phyloP scores from a whole-genome alignment of 2,113 vertebrate genomes.

The Empidonax traillii region DNA sequence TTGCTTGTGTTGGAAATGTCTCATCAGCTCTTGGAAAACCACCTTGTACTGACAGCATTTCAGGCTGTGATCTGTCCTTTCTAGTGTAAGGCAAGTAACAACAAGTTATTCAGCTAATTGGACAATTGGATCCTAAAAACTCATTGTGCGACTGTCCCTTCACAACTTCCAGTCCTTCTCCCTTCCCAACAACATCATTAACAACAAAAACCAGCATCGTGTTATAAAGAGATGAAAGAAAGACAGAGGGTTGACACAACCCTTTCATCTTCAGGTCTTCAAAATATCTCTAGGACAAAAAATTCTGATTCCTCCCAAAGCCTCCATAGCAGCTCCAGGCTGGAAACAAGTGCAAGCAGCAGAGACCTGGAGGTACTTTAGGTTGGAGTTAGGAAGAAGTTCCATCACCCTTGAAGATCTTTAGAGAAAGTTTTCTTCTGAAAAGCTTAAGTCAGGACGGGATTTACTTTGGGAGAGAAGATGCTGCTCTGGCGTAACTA shows the following conservation, averaged over 20 bases:
- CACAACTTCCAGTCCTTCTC: background rate
- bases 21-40: fast-evolving
- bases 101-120: background rate
- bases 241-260: background rate
- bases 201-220: background rate
- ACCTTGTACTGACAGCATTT: background rate
- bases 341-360: background rate
- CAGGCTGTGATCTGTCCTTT: background rate
- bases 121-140: background rate
- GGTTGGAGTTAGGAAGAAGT: background rate
- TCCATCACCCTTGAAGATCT: background rate
- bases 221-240: slow-evolving; percentile 35
- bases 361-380: background rate
- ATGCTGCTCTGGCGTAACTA: fast-evolving
- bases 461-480: background rate
- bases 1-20: background rate
- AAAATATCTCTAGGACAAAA: background rate
- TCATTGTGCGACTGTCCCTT: background rate
- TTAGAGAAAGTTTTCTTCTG: background rate
- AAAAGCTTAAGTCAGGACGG: background rate
- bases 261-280: slow-evolving; percentile 31
- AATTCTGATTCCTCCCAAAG: background rate
- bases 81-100: background rate
- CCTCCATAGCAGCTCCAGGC: background rate
- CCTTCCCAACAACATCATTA: background rate